Percentiles rank a stretch among this genome's conserved stretches.
These are phyloP conservation scores for Drosophila varians DNA, from an alignment of 1,140 invertebrate genomes.

Conservation along the genomic window DNA sequence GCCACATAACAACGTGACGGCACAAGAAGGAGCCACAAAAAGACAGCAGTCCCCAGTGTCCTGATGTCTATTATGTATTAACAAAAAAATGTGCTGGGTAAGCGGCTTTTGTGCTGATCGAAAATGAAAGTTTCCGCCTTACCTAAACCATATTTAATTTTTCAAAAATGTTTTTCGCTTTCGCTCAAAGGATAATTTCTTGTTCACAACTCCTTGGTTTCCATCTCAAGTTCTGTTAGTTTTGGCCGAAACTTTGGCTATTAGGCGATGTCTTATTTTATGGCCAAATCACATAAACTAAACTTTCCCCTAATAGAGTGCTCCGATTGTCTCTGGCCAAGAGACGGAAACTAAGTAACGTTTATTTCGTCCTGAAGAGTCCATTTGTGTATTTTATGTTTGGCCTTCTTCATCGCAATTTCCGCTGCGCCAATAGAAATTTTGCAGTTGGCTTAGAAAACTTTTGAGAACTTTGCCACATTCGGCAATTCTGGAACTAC, in stretches of 20 bases:
- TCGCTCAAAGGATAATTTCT: background rate
- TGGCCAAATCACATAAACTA: constrained; percentile 42
- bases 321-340: constrained; percentile 23
- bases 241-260: constrained; percentile 22
- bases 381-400: constrained; percentile 31
- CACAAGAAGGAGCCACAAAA: constrained; percentile 31
- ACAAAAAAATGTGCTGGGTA: constrained; percentile 60
- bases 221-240: background rate
- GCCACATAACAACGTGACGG: constrained; percentile 55
- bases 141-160: constrained; percentile 16
- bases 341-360: constrained; percentile 70
- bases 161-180: background rate
- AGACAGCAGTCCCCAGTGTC: constrained; percentile 1
- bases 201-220: background rate
- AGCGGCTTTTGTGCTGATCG: constrained; percentile 63
- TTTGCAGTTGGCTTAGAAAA: constrained; percentile 25
- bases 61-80: constrained; percentile 56
- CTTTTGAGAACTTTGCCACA: constrained; percentile 43
- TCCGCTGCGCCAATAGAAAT: constrained; percentile 47
- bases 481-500: constrained; percentile 53
- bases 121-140: constrained; percentile 11
- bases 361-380: constrained; percentile 47
- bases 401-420: constrained; percentile 57
- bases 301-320: constrained; percentile 57
- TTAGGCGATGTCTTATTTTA: constrained; percentile 24